A percentile compares a stretch with the other conserved stretches of the same genome.
These are phyloP conservation scores for Babyrousa celebensis DNA, from an alignment of 2,797 vertebrate species.

Conservation along the genomic window DNA sequence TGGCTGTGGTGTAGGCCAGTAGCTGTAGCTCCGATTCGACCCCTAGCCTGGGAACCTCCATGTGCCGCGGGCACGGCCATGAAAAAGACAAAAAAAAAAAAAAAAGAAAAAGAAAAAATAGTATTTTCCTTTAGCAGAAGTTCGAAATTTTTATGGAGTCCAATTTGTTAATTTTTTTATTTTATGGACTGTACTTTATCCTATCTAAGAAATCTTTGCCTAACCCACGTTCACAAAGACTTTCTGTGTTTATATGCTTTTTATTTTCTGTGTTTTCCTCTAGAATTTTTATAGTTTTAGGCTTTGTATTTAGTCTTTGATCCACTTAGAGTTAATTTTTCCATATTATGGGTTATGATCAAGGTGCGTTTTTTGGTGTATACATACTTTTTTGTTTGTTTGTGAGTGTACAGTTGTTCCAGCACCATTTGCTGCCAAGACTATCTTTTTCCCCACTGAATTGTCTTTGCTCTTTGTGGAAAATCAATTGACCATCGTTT, in stretches of 20 bases:
- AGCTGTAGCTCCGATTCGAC: no score
- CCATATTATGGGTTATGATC: background rate
- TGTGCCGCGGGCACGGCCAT: no score
- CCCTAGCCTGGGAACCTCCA: no score
- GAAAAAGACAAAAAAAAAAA: no score
- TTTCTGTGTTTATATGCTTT: background rate
- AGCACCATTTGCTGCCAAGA: background rate
- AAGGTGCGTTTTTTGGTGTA: background rate
- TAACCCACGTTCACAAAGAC: conserved; percentile 33
- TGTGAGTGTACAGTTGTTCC: conserved; percentile 35
- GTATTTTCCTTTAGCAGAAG: background rate
- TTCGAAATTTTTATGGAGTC: background rate
- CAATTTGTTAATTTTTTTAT: background rate
- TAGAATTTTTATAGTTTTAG: background rate
- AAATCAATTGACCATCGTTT: background rate
- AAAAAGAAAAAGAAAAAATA: background rate
- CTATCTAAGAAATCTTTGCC: background rate
- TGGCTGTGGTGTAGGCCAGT: no score
- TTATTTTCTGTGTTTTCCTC: background rate
- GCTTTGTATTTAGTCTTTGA: conserved; percentile 11
- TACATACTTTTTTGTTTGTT: background rate
- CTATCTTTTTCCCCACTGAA: background rate
- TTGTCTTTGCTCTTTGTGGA: background rate
- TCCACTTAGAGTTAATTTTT: conserved; percentile 23
- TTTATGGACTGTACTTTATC: background rate